These are phyloP conservation scores for Drosophila takahashii DNA, from an alignment of 1,140 invertebrate genomes.

Conservation along the genomic window DNA sequence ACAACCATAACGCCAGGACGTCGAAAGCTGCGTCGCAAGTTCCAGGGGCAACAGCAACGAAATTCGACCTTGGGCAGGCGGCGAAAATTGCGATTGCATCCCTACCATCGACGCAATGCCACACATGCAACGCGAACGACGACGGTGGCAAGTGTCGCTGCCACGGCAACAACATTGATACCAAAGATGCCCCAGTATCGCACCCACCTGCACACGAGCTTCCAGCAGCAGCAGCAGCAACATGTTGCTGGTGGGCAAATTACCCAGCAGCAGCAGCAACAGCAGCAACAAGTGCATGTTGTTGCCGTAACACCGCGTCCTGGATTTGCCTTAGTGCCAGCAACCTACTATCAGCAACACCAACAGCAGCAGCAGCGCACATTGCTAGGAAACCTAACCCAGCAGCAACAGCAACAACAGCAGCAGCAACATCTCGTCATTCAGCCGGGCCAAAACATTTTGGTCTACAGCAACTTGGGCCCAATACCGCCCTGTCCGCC, in stretches of 20 bases:
- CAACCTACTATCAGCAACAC: conserved; percentile 59
- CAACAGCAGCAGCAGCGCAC: conserved; percentile 68
- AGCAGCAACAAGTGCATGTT: conserved; percentile 60
- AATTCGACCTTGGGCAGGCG: conserved; percentile 55
- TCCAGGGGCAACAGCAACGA: conserved; percentile 29
- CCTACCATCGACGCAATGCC: conserved; percentile 60
- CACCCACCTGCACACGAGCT: conserved; percentile 49
- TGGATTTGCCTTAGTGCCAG: conserved; percentile 47
- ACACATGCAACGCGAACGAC: conserved; percentile 76
- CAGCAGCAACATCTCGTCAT: conserved; percentile 72
- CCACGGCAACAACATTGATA: conserved; percentile 61
- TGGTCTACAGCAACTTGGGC: conserved; percentile 76
- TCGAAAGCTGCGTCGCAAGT: conserved; percentile 70
- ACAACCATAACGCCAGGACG: conserved; percentile 51
- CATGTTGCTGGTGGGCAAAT: conserved; percentile 31
- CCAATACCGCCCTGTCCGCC: conserved; percentile 76
- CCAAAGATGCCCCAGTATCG: conserved; percentile 68
- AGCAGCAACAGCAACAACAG: conserved; percentile 57
- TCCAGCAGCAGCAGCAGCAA: conserved; percentile 68
- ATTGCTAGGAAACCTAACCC: conserved; percentile 61
- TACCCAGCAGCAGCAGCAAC: conserved; percentile 58
- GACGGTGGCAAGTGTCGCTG: conserved; percentile 52
- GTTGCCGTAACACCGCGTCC: conserved; percentile 61
- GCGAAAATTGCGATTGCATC: conserved; percentile 57
- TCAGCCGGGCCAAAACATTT: conserved; percentile 72